Evolutionary conservation across 2,888 invertebrate species (phyloP).

Genomic region (Andrena haemorrhoa): DNA sequence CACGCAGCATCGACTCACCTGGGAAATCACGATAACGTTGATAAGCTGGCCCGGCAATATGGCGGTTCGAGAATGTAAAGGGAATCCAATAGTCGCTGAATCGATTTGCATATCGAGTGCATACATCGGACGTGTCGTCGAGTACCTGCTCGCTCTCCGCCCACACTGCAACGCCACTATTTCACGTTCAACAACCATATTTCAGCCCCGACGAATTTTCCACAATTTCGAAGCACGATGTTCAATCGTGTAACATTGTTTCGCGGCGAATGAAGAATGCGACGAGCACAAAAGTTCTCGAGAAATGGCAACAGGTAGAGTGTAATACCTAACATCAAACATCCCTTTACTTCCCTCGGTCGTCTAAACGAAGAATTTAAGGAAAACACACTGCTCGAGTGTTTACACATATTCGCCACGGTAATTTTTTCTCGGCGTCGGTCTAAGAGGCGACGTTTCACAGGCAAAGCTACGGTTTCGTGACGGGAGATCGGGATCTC

Average conservation of each 20-base stretch:
- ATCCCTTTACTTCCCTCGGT: neutral
- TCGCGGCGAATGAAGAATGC: too few relatives aligned
- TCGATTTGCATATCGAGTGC: slow-evolving; percentile 56
- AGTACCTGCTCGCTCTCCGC: too few relatives aligned
- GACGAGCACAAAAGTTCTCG: neutral
- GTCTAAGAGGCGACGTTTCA: slow-evolving; percentile 34
- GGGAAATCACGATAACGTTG: slow-evolving; percentile 66
- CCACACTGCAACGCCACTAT: neutral
- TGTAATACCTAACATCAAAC: neutral
- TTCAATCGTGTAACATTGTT: neutral
- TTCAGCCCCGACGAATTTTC: neutral
- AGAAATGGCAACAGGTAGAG: slow-evolving; percentile 9
- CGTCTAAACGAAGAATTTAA: neutral
- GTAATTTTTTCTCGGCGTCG: slow-evolving; percentile 48
- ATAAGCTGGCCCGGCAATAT: slow-evolving; percentile 41
- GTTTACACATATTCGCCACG: slow-evolving; percentile 22
- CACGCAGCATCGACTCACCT: slow-evolving; percentile 32
- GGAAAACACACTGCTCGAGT: neutral
- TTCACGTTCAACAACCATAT: slow-evolving; percentile 10
- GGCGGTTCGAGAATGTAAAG: slow-evolving; percentile 12
- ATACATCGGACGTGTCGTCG: neutral
- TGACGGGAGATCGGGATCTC: slow-evolving; percentile 67
- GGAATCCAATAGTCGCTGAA: slow-evolving; percentile 32
- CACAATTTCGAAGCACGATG: neutral
- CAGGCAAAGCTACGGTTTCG: slow-evolving; percentile 47